Evolutionary conservation across 2,797 vertebrate genomes (phyloP), one percentile per base, ranked within the genome.

Genomic region (Eulemur rubriventer): DNA sequence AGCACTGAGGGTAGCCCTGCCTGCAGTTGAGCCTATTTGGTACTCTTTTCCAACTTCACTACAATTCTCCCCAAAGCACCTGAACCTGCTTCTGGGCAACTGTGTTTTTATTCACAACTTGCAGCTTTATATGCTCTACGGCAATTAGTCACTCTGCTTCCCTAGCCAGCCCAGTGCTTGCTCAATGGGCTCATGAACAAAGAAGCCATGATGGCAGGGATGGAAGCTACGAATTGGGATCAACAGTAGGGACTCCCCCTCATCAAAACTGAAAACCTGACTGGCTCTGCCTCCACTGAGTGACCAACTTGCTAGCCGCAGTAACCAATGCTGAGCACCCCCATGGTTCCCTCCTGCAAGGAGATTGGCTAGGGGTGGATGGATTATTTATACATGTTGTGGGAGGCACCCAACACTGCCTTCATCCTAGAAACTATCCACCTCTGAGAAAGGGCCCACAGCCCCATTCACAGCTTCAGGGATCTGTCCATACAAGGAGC

Each of bases 241-340:
- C 30, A 83, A 43, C 2, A 65, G 43, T 43, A 79, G 24, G 26
- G 52, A 48, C 28, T 72, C 41, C 30, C 41, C 30, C n/a, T 90
- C 20, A 73, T 57, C 63, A 57, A 81, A 96, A 91, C 46, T 69
- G 59, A 87, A 94, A 97, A 79, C 33, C n/a, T 80, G 80, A 76
- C 16, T 80, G 84, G 46, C 48, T 33, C 63, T 76, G 33, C 76
- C 65, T 94, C 63, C n/a, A n/a, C 43, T 35, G 22, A 86, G 38
- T 72, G 41, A 35, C 75, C 28, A n/a, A n/a, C 57, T 76, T 93
- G 67, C 63, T 75, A 83, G 90, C 48, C 55, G 73, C 67, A 84
- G 30, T 17, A 46, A 79, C 50, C 91, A 85, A 57, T 57, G 73
- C 38, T 30, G 6, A 75, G 43, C 17, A 43, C 41, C 28, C 43